A percentile compares a stretch with the other conserved stretches of the same genome.
Evolutionary conservation across 2,888 invertebrate species (phyloP).

Genomic region (Rotaria sp.): DNA sequence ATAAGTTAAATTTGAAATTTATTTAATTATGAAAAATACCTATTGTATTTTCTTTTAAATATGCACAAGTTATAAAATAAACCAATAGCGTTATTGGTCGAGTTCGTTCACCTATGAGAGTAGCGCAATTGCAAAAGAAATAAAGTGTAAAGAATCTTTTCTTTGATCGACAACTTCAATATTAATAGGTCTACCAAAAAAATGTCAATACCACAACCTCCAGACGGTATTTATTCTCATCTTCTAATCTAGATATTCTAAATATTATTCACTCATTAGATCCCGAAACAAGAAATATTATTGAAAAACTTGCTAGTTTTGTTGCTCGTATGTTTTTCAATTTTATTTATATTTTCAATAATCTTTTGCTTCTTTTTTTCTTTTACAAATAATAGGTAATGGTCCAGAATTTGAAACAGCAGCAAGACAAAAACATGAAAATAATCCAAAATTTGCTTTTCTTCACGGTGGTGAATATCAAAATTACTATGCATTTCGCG

Average conservation of each 20-base stretch:
- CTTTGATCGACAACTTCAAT: neutral
- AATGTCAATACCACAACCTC: slow-evolving; percentile 26
- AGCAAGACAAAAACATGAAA: slow-evolving; percentile 91
- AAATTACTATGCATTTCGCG: slow-evolving; percentile 94
- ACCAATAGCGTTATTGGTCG: neutral
- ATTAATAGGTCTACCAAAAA: neutral
- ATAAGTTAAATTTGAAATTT: neutral
- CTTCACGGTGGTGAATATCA: slow-evolving; percentile 95
- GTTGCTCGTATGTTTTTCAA: slow-evolving; percentile 65
- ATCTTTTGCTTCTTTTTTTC: neutral
- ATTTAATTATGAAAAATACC: neutral
- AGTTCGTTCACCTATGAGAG: neutral
- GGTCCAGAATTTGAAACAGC: slow-evolving; percentile 95
- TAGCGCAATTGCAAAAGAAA: neutral
- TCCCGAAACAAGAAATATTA: slow-evolving; percentile 87
- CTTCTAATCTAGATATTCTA: neutral
- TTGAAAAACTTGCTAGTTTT: slow-evolving; percentile 95
- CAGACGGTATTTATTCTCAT: slow-evolving; percentile 28
- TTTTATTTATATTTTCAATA: neutral
- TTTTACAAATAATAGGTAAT: slow-evolving; percentile 79
- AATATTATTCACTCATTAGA: slow-evolving; percentile 58
- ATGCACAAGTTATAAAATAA: too few species aligned
- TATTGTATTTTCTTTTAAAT: neutral
- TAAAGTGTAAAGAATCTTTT: neutral
- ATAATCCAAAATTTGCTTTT: slow-evolving; percentile 97